These are phyloP conservation scores for Catotricha subobsoleta DNA, from an alignment of 2,888 invertebrate species.

Conservation along the genomic window DNA sequence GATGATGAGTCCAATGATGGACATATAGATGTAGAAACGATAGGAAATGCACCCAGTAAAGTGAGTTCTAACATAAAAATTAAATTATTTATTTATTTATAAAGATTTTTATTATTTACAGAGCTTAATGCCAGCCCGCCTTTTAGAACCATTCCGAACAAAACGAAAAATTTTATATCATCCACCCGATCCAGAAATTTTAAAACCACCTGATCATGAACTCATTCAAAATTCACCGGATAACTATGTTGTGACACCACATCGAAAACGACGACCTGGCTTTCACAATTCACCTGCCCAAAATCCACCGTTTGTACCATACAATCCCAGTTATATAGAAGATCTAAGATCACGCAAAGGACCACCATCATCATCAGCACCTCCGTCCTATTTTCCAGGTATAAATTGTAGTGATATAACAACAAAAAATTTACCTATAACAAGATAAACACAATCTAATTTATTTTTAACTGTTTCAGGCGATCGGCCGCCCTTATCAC, in stretches of 20 bases:
- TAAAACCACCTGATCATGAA: constrained; percentile 46
- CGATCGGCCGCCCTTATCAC: constrained; percentile 21
- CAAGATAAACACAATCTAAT: neutral
- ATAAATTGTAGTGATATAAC: constrained; percentile 13
- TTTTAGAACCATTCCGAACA: constrained; percentile 27
- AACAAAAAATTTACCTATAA: neutral
- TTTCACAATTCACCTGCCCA: constrained; percentile 76
- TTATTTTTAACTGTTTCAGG: constrained; percentile 4
- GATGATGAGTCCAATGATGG: constrained; percentile 39
- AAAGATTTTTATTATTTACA: neutral
- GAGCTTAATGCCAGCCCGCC: constrained; percentile 22
- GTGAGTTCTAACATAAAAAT: constrained; percentile 11
- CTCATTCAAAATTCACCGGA: constrained; percentile 57
- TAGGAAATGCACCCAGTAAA: constrained; percentile 29
- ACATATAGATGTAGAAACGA: constrained; percentile 36
- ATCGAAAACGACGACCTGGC: constrained; percentile 68
- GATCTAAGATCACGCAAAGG: constrained; percentile 47
- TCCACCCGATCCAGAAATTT: constrained; percentile 46
- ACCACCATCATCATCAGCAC: constrained; percentile 53
- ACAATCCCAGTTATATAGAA: constrained; percentile 56
- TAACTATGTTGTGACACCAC: constrained; percentile 73
- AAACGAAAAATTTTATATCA: constrained; percentile 46
- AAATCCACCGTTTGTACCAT: constrained; percentile 73
- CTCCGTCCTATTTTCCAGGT: constrained; percentile 35
- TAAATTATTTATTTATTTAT: neutral